Conservation (phyloP, 2,113 vertebrate genomes). For the Rhineura floridana region DNA sequence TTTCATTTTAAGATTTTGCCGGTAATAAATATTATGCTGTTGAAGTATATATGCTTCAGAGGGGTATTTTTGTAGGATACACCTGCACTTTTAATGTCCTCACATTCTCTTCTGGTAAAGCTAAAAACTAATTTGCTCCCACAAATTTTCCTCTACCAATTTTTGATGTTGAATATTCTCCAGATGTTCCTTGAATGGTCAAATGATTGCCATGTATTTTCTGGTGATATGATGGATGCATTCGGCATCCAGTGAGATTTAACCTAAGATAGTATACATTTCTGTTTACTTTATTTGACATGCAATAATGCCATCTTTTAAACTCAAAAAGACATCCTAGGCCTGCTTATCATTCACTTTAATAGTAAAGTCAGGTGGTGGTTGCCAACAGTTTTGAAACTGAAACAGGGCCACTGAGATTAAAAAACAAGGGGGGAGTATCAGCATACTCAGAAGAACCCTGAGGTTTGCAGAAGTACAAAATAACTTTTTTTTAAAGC, state of each 20-base stretch:
- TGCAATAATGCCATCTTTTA: neutral
- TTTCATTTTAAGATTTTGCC: neutral
- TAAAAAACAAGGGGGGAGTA: too few species aligned
- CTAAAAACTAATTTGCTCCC: neutral
- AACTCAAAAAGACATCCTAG: neutral
- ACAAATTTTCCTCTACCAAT: neutral
- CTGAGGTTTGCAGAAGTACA: neutral
- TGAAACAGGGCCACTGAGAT: neutral
- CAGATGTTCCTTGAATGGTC: neutral
- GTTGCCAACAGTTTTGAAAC: neutral
- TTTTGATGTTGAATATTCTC: neutral
- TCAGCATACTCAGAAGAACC: neutral
- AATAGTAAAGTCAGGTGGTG: neutral
- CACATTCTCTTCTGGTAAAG: neutral
- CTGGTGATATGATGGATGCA: neutral
- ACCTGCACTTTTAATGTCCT: neutral
- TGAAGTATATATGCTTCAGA: neutral
- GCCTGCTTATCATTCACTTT: neutral
- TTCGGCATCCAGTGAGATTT: neutral
- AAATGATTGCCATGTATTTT: neutral
- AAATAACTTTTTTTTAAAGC: neutral
- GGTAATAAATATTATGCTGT: constrained; percentile 2
- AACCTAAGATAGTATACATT: neutral
- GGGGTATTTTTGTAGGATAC: neutral
- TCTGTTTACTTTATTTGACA: neutral